Percentiles rank a stretch among this genome's conserved stretches.
These are phyloP conservation scores for Psittacula cyanocephala DNA, from an alignment of 2,113 vertebrate genomes.

Conservation along the genomic window DNA sequence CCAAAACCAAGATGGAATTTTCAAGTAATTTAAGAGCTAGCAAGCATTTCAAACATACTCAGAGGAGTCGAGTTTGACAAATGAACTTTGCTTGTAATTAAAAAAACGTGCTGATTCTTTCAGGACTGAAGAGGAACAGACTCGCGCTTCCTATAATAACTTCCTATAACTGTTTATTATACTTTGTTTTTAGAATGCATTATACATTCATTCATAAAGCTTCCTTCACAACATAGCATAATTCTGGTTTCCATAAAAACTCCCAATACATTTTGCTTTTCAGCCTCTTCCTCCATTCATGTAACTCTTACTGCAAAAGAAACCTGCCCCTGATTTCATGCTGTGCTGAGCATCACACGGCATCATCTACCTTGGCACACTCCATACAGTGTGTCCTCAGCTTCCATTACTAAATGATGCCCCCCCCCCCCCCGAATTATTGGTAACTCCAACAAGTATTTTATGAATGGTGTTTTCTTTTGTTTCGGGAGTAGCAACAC, in stretches of 20 bases:
- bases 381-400: rapidly evolving
- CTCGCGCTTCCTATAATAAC: background rate
- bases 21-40: constrained; percentile 54
- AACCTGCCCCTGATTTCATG: background rate
- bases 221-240: background rate
- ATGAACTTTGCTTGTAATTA: constrained; percentile 47
- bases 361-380: background rate
- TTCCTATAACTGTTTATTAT: background rate
- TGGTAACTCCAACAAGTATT: background rate
- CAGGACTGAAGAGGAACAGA: background rate
- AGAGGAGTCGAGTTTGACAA: constrained; percentile 38
- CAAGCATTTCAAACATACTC: constrained; percentile 14
- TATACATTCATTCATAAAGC: background rate
- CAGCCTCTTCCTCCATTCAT: background rate
- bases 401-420: background rate
- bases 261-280: background rate
- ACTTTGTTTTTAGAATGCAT: background rate
- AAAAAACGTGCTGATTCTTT: constrained; percentile 25
- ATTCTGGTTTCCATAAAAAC: background rate
- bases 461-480: background rate
- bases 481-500: background rate
- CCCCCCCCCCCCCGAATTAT: background rate
- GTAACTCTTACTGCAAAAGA: background rate
- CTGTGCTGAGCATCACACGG: rapidly evolving
- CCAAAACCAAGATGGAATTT: constrained; percentile 38